These are phyloP conservation scores for Centropyge bicolor DNA, from an alignment of 2,797 vertebrate genomes.

Conservation along the genomic window DNA sequence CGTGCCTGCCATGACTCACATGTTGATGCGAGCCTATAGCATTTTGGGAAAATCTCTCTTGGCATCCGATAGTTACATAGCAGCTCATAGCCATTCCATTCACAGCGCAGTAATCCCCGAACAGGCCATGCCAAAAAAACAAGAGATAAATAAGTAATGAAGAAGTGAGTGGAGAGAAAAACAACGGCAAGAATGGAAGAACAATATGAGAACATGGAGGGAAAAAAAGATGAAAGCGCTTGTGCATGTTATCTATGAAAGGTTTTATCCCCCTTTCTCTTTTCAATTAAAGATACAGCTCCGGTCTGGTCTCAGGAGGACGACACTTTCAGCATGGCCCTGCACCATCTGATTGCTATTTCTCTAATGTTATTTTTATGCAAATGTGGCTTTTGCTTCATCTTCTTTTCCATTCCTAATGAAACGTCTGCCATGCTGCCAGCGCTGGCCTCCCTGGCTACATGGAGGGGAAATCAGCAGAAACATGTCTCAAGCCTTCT, in stretches of 20 bases:
- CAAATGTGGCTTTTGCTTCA: slow-evolving; percentile 65
- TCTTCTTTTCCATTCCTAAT: slow-evolving; percentile 57
- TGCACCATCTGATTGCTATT: slow-evolving; percentile 73
- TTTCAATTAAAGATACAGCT: slow-evolving; percentile 79
- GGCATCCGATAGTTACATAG: slow-evolving; percentile 46
- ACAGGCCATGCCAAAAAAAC: slow-evolving; percentile 70
- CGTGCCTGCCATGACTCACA: slow-evolving; percentile 16
- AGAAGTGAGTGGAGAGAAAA: slow-evolving; percentile 59
- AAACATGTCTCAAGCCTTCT: slow-evolving; percentile 30
- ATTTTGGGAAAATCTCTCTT: slow-evolving; percentile 45
- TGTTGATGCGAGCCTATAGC: slow-evolving; percentile 41
- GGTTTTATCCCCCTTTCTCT: slow-evolving; percentile 64
- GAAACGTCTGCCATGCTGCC: slow-evolving; percentile 57
- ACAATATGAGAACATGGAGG: slow-evolving; percentile 64
- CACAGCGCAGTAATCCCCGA: slow-evolving; percentile 64
- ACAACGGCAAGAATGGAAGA: slow-evolving; percentile 67
- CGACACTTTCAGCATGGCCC: slow-evolving; percentile 59
- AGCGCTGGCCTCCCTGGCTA: slow-evolving; percentile 36
- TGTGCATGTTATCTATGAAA: slow-evolving; percentile 67
- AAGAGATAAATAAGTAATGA: slow-evolving; percentile 79
- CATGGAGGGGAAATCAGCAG: slow-evolving; percentile 47
- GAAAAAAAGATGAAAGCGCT: slow-evolving; percentile 64
- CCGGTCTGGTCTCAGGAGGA: slow-evolving; percentile 65
- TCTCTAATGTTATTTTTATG: slow-evolving; percentile 80
- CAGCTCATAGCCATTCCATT: slow-evolving; percentile 67